Evolutionary conservation across 1,140 invertebrate genomes (phyloP), one percentile per base, ranked within the genome.

Genomic region (Habropoda laboriosa): DNA sequence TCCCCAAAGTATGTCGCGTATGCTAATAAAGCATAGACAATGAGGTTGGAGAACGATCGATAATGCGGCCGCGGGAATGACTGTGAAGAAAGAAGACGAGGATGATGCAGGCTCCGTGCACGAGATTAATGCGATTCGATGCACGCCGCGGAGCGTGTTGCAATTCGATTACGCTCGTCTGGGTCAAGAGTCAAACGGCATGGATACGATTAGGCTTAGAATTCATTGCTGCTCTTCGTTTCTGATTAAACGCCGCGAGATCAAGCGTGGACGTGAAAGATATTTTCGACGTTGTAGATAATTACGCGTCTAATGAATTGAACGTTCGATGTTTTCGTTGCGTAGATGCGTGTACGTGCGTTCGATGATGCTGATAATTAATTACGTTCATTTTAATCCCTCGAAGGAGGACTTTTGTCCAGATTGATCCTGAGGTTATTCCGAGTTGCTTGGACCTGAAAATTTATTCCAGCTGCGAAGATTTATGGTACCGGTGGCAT

Each of bases 101-200:
- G 55, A 30, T 35, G 51, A 30, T 47, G 35, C 64, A 38, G 35
- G 21, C 24, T 35, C 57, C 35, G 64, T 66, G 66, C 24, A 42
- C 63, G 45, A 77, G 72, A 58, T 77, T 88, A 87, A 87, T 85
- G 76, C 75, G 70, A 84, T 76, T 86, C 67, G 77, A 85, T 86
- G 86, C 79, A 86, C 81, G 74, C 76, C 80, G 42, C 67, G 53
- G 60, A 85, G 82, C 80, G 79, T 81, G 86, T 63, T 60, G 73
- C 84, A 76, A 87, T 87, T 88, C 80, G 80, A 88, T 87, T 88
- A 83, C 84, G 76, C 79, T 87, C 73, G 72, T 78, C 79, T 85
- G 58, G 72, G 40, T 71, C 68, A 47, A 63, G 47, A 72, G 76
- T 79, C 57, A 79, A 79, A 72, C 47, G 68, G 58, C 38, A 24